Evolutionary conservation across 1,140 invertebrate genomes (phyloP), one percentile per base, ranked within the genome.

Genomic region (Sycophila sp.): DNA sequence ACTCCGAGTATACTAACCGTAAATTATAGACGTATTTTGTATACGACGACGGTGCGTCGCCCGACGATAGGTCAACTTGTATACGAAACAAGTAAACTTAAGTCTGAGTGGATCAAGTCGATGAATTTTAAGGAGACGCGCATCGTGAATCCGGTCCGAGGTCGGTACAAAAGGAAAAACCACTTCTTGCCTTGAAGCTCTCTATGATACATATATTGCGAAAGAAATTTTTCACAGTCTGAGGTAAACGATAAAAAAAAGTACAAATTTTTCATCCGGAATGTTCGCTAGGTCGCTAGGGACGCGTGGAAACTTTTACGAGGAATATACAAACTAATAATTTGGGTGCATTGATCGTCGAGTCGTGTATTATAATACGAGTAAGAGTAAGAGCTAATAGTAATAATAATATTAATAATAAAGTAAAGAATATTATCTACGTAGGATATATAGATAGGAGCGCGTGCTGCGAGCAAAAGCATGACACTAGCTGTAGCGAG

Each of bases 171-270:
- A 84, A n/a, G n/a, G n/a, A n/a, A 69, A 83, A 83, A 85, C 79
- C 83, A 86, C 79, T 82, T 85, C 82, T 86, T 86, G 84, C 84
- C 84, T 86, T 85, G 78, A 80, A 80, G 83, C 83, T 86, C 83
- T 85, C 83, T 84, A 85, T 78, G 53, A 30, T 55, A n/a, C n/a
- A n/a, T 47, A 67, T 6, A 6, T 47, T 51, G 65, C 30, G 28
- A 49, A 49, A 45, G 32, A 59, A 34, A 49, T 49, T 68, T 63
- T 68, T 49, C n/a, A n/a, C n/a, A n/a, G n/a, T n/a, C n/a, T n/a
- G n/a, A n/a, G n/a, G n/a, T 15, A 68, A 55, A 59, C 38, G 32
- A 59, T 42, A 24, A 4, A 30, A 53, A 51, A 58, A 51, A 65
- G 62, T 71, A 71, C 62, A 71, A 71, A 71, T 66, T 65, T 70